Base-by-base conservation (phyloP, 2,797 vertebrate genomes). In the Otolemur crassicaudatus region DNA sequence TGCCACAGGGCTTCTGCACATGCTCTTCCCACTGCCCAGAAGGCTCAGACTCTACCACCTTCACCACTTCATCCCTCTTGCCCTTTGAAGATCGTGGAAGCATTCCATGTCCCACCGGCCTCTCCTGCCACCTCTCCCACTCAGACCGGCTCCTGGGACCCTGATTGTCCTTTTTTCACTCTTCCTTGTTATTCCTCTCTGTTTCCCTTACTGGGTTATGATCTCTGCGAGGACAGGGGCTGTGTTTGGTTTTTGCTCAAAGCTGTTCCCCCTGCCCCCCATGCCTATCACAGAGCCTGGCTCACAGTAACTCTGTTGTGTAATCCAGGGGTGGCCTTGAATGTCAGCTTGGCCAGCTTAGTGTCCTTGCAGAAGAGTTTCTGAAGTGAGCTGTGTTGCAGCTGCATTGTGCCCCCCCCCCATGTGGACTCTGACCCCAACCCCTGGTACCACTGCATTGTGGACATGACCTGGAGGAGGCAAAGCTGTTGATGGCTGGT, bases 351-450 rank as follows among this genome's bases (percentile, higher is more conserved):
- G 58, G 49, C 22, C 7, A 40, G 25, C 19, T 0, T 0, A 49
- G 27, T 16, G 29, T 69, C 81, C 80, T 73, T 84, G 58, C 34
- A 19, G 70, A 92, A 70, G 63, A 43, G 8, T 49, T 79, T 87
- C 25, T 80, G 65, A 34, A 75, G 27, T 56, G 1, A 19, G 7
- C 2, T 4, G 10, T 20, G 37, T 3, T 5, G 5, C 0, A 4
- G 31, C 61, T 67, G 29, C 65, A n/a, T 7, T 17, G 63, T 7
- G 49, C 49, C 14, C 49, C 16, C 49, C 49, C 49, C 16, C 49
- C 16, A 3, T 53, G 14, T 4, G 49, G 49, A 53, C 13, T 14
- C 49, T 53, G 49, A 53, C 46, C 46, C 46, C 2, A 11, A 49
- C 12, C 46, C 49, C 49, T 14, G 14, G 49, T 53, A 53, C 49